Conservation (phyloP, 2,888 invertebrate genomes). For the Tinea semifulvella region DNA sequence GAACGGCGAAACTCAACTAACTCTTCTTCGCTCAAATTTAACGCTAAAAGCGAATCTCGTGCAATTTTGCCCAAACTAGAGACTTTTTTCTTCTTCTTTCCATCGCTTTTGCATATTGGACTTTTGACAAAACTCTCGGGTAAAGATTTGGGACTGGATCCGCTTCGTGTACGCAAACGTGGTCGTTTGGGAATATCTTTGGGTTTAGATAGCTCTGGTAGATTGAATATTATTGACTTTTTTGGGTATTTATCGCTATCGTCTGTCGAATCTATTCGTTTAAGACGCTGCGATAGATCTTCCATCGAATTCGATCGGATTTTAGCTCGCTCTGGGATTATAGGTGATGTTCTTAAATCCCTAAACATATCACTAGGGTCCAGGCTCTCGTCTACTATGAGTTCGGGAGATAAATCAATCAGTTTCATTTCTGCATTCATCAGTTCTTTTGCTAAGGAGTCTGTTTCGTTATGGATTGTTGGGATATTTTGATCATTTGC, state of each 20-base stretch:
- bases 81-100: slow-evolving; percentile 50
- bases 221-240: slow-evolving; percentile 44
- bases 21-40: slow-evolving; percentile 59
- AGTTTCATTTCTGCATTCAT: slow-evolving; percentile 43
- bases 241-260: slow-evolving; percentile 37
- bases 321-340: slow-evolving; percentile 50
- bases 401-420: slow-evolving; percentile 49
- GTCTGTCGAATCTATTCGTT: slow-evolving; percentile 13
- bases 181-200: slow-evolving; percentile 49
- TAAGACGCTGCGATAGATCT: slow-evolving; percentile 35
- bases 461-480: slow-evolving; percentile 23
- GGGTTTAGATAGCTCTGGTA: slow-evolving; percentile 46
- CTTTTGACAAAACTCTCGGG: slow-evolving; percentile 52
- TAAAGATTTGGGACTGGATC: slow-evolving; percentile 57
- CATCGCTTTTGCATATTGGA: slow-evolving; percentile 42
- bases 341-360: slow-evolving; percentile 36
- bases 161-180: slow-evolving; percentile 42
- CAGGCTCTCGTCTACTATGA: slow-evolving; percentile 41
- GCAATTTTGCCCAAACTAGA: slow-evolving; percentile 58
- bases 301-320: slow-evolving; percentile 49
- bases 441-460: slow-evolving; percentile 44
- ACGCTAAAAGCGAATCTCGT: slow-evolving; percentile 48
- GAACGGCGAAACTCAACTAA: slow-evolving; percentile 52
- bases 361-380: slow-evolving; percentile 17
- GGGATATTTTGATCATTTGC: slow-evolving; percentile 14